phyloP scores from a whole-genome alignment of 2,888 invertebrate genomes.

The Cetonia aurata region DNA sequence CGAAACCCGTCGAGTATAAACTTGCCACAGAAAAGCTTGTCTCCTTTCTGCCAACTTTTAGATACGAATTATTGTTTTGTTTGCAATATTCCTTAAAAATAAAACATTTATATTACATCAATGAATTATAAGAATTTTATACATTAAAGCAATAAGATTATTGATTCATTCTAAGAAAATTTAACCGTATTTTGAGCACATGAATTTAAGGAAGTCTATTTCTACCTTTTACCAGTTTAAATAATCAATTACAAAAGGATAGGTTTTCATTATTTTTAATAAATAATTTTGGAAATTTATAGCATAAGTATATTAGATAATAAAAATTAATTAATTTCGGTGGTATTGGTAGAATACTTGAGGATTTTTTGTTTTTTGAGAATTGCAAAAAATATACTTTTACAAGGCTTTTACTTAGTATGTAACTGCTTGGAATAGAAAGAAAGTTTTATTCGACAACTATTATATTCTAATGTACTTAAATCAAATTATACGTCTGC shows the following conservation, averaged over 20 bases:
- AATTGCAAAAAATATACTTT: too few species aligned
- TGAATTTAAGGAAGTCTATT: too few species aligned
- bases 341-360: too few species aligned
- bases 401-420: too few species aligned
- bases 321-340: too few species aligned
- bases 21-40: constrained; percentile 18
- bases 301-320: too few species aligned
- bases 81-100: neutral
- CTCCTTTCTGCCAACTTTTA: constrained; percentile 35
- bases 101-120: neutral
- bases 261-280: too few species aligned
- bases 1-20: neutral
- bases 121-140: neutral
- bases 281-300: too few species aligned
- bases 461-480: neutral
- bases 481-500: neutral
- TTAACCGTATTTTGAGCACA: neutral
- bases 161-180: neutral
- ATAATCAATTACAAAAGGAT: too few species aligned
- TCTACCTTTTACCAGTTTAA: too few species aligned
- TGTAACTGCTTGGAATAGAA: too few species aligned
- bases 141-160: neutral
- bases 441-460: neutral
- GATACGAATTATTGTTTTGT: constrained; percentile 20
- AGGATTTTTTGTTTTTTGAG: too few species aligned